phyloP scores from a whole-genome alignment of 2,113 vertebrate species.

The Xyliphius kryptos region DNA sequence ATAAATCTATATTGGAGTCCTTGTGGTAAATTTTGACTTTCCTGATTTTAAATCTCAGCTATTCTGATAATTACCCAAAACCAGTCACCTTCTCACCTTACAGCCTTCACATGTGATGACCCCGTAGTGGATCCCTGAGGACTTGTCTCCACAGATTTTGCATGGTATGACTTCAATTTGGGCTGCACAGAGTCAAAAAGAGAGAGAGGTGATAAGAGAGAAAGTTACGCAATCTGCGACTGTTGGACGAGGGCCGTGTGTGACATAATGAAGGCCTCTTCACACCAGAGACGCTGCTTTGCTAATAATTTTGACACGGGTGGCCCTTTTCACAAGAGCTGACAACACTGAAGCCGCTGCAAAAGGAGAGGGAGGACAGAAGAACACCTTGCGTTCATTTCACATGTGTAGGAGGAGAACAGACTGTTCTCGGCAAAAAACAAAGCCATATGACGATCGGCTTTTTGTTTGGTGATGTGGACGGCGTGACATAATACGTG shows the following conservation, averaged over 20 bases:
- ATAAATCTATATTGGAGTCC: no score
- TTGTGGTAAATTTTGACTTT: no score
- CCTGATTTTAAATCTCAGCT: no score
- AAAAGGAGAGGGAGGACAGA: background rate
- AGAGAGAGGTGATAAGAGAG: constrained; percentile 7
- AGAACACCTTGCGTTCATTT: constrained; percentile 8
- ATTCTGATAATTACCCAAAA: background rate
- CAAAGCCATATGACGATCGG: background rate
- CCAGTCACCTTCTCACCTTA: constrained; percentile 72
- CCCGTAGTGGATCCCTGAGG: constrained; percentile 98
- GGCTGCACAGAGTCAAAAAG: constrained; percentile 62
- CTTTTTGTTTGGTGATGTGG: constrained; percentile 14
- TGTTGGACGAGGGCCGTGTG: constrained; percentile 1
- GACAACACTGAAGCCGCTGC: constrained; percentile 4
- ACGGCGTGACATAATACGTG: background rate
- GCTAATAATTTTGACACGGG: constrained; percentile 32
- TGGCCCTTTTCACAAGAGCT: constrained; percentile 9
- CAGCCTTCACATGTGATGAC: constrained; percentile 99
- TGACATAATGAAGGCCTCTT: constrained; percentile 18
- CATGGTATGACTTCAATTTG: constrained; percentile 99
- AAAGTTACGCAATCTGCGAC: constrained; percentile 24
- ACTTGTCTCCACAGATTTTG: constrained; percentile 99
- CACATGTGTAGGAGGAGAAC: constrained; percentile 15
- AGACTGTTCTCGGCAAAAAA: background rate
- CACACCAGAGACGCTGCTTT: constrained; percentile 11